Evolutionary conservation across 2,888 invertebrate genomes (phyloP).

Genomic region (Dryocosmus kuriphilus): DNA sequence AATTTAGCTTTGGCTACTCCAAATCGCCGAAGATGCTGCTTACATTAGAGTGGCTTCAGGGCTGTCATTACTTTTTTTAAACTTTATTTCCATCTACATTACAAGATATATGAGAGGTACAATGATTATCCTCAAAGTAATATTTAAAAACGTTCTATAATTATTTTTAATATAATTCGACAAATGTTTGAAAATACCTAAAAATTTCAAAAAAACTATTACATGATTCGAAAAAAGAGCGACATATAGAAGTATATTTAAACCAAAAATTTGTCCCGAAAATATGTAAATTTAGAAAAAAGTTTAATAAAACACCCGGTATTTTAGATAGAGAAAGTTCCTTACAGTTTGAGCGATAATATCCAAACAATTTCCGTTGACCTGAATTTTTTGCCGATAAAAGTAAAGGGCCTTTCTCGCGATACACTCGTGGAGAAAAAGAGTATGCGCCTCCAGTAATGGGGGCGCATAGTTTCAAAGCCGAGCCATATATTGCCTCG

Average conservation of each 20-base stretch:
- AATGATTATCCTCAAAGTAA: too few relatives aligned
- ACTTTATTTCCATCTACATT: background rate
- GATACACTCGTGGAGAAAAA: constrained; percentile 28
- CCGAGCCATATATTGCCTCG: constrained; percentile 50
- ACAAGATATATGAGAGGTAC: background rate
- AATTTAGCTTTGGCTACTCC: constrained; percentile 24
- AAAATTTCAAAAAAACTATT: too few relatives aligned
- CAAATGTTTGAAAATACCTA: too few relatives aligned
- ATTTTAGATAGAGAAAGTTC: background rate
- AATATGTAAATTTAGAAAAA: background rate
- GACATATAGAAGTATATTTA: background rate
- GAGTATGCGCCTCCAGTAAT: constrained; percentile 40
- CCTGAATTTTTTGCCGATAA: constrained; percentile 28
- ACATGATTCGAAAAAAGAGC: too few relatives aligned
- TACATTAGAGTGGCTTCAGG: constrained; percentile 18
- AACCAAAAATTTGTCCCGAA: background rate
- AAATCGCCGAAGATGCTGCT: constrained; percentile 12
- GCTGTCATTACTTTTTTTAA: background rate
- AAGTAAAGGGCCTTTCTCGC: constrained; percentile 6
- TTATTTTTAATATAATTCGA: too few relatives aligned
- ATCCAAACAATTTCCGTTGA: background rate
- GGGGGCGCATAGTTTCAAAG: constrained; percentile 50
- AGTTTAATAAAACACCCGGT: background rate
- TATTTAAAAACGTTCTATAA: too few relatives aligned
- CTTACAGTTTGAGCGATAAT: background rate